These are phyloP conservation scores for Callospermophilus lateralis DNA, from an alignment of 2,113 vertebrate species.

Conservation along the genomic window DNA sequence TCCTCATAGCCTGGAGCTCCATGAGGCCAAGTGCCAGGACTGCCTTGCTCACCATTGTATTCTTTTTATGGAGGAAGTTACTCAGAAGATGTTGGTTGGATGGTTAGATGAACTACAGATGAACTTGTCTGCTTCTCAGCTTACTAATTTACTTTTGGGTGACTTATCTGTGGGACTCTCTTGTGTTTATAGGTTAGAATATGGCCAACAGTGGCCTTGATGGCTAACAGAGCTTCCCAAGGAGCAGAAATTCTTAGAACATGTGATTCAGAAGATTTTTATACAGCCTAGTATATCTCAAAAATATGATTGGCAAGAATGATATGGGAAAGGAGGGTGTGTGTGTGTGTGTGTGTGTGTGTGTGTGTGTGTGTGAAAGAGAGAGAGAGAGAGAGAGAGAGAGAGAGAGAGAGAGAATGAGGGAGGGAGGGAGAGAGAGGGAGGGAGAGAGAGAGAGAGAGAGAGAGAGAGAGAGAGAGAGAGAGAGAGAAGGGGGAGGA, in stretches of 20 bases:
- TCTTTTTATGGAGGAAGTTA: neutral
- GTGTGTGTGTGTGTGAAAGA: too few species aligned
- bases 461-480: too few species aligned
- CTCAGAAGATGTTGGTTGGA: neutral
- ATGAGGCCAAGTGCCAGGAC: neutral
- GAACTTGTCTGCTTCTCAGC: neutral
- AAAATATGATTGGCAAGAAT: conserved; percentile 39
- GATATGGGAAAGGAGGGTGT: neutral
- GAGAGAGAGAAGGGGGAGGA: too few species aligned
- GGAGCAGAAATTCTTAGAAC: neutral
- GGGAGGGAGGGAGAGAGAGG: too few species aligned
- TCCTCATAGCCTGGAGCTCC: neutral
- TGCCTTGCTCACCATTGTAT: neutral
- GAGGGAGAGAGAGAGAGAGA: too few species aligned
- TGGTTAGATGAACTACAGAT: conserved; percentile 2
- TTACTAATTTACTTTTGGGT: neutral
- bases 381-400: too few species aligned
- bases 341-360: neutral
- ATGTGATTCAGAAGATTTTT: neutral
- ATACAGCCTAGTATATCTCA: neutral
- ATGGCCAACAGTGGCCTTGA: neutral
- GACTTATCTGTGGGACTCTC: neutral
- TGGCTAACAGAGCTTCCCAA: neutral
- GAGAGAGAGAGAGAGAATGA: too few species aligned
- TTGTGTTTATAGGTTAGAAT: neutral